Conservation (phyloP, 2,888 invertebrate species). For the Lumbricus terrestris region DNA sequence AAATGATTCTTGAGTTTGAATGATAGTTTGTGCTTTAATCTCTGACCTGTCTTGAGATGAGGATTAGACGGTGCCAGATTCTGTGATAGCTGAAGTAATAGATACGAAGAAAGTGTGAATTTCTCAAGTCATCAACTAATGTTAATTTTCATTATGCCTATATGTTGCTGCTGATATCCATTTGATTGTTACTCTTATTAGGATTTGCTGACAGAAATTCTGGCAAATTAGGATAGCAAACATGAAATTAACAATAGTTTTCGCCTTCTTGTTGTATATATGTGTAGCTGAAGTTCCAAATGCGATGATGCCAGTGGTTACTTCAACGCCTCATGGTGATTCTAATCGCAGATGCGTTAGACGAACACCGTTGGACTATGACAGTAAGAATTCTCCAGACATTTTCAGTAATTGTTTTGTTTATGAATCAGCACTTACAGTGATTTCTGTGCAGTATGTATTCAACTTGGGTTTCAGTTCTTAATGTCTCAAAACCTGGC, state of each 20-base stretch:
- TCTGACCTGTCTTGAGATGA: background rate
- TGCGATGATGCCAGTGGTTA: background rate
- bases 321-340: background rate
- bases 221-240: background rate
- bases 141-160: background rate
- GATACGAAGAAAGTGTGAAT: background rate
- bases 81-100: background rate
- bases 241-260: background rate
- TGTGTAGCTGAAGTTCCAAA: background rate
- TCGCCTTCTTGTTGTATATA: background rate
- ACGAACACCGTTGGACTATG: background rate
- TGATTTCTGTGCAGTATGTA: background rate
- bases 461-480: background rate
- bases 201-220: background rate
- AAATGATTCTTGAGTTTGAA: background rate
- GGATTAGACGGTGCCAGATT: background rate
- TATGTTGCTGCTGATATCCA: background rate
- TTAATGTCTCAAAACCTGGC: background rate
- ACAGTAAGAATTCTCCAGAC: background rate
- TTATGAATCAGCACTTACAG: background rate
- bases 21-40: background rate
- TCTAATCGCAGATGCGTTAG: background rate
- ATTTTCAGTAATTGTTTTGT: background rate
- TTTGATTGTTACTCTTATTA: background rate
- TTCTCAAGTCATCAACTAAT: background rate